These are phyloP conservation scores for Chloromyia formosa DNA, from an alignment of 2,888 invertebrate genomes.

Conservation along the genomic window DNA sequence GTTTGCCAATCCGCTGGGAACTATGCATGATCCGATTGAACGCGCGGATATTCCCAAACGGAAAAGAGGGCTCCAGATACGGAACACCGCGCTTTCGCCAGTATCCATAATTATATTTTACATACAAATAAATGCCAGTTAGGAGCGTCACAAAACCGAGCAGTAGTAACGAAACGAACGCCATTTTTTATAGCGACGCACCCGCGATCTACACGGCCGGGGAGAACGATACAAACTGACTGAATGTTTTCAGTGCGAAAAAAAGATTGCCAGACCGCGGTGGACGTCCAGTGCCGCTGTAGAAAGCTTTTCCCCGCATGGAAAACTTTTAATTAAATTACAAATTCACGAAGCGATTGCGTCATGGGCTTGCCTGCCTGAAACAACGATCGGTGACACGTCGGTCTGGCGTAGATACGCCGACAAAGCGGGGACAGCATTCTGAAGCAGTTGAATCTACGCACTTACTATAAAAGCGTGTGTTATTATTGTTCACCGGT, in stretches of 20 bases:
- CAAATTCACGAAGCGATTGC: background rate
- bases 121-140: conserved; percentile 17
- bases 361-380: background rate
- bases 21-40: conserved; percentile 26
- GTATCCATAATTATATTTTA: conserved; percentile 45
- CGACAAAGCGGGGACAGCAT: conserved; percentile 19
- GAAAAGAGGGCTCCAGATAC: conserved; percentile 45
- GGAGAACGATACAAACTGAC: conserved; percentile 3
- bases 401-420: too few relatives aligned
- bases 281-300: background rate
- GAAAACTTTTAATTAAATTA: conserved; percentile 16
- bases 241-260: background rate
- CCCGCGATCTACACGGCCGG: background rate
- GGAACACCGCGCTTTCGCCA: conserved; percentile 48
- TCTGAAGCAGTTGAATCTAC: conserved; percentile 12
- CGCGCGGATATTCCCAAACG: conserved; percentile 47
- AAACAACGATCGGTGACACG: background rate
- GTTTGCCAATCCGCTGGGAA: conserved; percentile 41
- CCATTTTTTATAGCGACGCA: background rate
- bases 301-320: conserved; percentile 18
- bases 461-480: conserved; percentile 11
- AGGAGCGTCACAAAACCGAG: conserved; percentile 12
- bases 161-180: background rate
- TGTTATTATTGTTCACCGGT: too few relatives aligned
- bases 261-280: background rate